phyloP scores from a whole-genome alignment of 2,888 invertebrate genomes.

The Danaus chrysippus region DNA sequence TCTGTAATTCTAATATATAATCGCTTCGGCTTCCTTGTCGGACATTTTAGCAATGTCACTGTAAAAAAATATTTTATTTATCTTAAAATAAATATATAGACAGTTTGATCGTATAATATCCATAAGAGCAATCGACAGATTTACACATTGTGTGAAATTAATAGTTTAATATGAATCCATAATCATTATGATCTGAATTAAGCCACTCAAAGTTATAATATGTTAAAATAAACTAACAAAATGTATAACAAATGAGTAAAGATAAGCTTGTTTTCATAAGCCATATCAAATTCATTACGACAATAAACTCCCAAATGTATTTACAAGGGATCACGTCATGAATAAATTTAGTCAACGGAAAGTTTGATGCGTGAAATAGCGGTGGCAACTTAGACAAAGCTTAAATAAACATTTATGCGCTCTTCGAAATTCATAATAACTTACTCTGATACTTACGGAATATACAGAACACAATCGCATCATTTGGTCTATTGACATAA shows the following conservation, averaged over 20 bases:
- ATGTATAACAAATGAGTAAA: constrained; percentile 39
- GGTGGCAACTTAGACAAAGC: constrained; percentile 61
- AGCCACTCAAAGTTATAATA: constrained; percentile 11
- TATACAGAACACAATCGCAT: not conserved
- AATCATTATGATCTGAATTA: constrained; percentile 44
- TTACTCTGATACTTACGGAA: not conserved
- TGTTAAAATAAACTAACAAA: constrained; percentile 23
- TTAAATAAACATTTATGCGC: constrained; percentile 38
- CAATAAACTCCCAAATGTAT: constrained; percentile 77
- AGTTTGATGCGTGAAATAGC: constrained; percentile 74
- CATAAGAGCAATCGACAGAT: too few species aligned
- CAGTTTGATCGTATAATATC: too few species aligned
- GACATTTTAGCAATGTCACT: too few species aligned
- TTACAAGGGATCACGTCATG: constrained; percentile 76
- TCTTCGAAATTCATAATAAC: constrained; percentile 15
- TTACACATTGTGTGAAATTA: too few species aligned
- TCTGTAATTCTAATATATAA: too few species aligned
- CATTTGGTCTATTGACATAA: not conserved
- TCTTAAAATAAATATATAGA: too few species aligned
- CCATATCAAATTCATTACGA: constrained; percentile 77
- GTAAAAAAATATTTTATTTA: too few species aligned
- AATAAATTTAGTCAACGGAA: constrained; percentile 74
- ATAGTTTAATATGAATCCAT: constrained; percentile 34
- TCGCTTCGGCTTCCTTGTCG: too few species aligned
- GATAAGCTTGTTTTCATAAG: constrained; percentile 66